Base-by-base conservation (phyloP, 2,113 vertebrate species). In the Corythoichthys intestinalis region DNA sequence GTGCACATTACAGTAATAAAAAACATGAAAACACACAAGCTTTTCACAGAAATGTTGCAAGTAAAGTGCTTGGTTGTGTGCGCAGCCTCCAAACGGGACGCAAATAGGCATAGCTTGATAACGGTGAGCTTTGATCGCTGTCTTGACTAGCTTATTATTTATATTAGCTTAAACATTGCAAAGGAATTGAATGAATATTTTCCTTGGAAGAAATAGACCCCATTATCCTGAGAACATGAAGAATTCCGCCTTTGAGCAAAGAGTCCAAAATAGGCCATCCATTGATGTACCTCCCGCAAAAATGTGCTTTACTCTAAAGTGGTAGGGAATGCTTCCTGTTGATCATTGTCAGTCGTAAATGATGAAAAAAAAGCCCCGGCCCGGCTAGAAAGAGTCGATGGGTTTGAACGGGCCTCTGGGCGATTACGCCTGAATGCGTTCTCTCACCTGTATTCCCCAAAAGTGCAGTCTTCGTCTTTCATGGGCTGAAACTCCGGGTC, bases 401-500 rank as follows among this genome's bases (percentile, higher is more conserved):
- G 75, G 65, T 76, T 71, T 80, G 69, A 74, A 56, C 12, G 10
- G 82, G 74, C 50, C 61, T 82, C 68, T 65, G 76, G 66, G 34
- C 44, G 69, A 71, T 69, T 77, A 74, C 82, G 72, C 52, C 77
- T 59, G 39, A 49, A 76, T 74, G 41, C 68, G 82, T 65, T 89
- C 93, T 90, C 95, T 96, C 92, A 99, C 97, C 97, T 98, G 93
- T 99, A 99, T 93, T 99, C 96, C 88, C 94, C 96, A 90, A 99
- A 98, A 4, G 96, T 96, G 76, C 96, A 95, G 80, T 99, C 96
- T n/a, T 99, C 96, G 69, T 98, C 96, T 87, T 97, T 99, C 96
- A 99, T 98, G 48, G 97, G 97, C 72, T 98, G 97, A 82, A 99
- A 95, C 92, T 99, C 97, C n/a, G 96, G 96, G 81, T 99, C 97